A percentile compares a stretch with the other conserved stretches of the same genome.
These are phyloP conservation scores for Morone saxatilis DNA, from an alignment of 2,113 vertebrate species.

Conservation along the genomic window DNA sequence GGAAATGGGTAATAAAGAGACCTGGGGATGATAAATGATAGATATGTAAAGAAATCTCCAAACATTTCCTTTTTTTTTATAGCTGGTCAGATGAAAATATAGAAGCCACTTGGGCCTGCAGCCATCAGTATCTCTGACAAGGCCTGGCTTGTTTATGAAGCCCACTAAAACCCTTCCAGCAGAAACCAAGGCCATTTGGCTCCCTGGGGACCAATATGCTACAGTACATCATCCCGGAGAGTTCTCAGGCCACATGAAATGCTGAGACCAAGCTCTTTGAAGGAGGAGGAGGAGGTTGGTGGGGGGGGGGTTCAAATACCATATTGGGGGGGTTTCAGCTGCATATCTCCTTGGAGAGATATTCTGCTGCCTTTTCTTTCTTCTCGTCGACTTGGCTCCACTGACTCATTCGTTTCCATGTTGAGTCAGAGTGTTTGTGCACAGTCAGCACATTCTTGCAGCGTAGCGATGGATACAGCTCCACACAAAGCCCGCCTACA, in stretches of 20 bases:
- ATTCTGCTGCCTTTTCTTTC: constrained; percentile 57
- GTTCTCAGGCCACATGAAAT: constrained; percentile 68
- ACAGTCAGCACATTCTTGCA: constrained; percentile 80
- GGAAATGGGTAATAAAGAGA: constrained; percentile 75
- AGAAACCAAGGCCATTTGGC: constrained; percentile 59
- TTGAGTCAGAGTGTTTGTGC: constrained; percentile 79
- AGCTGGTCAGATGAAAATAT: constrained; percentile 62
- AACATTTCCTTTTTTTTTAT: constrained; percentile 66
- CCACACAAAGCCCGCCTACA: constrained; percentile 40
- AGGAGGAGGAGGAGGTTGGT: constrained; percentile 8
- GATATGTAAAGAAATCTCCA: constrained; percentile 74
- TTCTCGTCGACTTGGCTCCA: constrained; percentile 69
- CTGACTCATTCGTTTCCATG: constrained; percentile 76
- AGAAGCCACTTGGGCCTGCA: constrained; percentile 47
- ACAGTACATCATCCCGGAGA: constrained; percentile 70
- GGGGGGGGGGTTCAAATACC: constrained; percentile 48
- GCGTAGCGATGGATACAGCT: constrained; percentile 63
- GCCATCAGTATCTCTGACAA: constrained; percentile 68
- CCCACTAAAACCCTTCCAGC: constrained; percentile 58
- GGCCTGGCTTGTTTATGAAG: constrained; percentile 75
- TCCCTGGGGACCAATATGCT: constrained; percentile 64
- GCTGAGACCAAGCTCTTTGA: constrained; percentile 63
- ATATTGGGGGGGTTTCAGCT: constrained; percentile 39
- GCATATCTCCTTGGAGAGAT: constrained; percentile 72
- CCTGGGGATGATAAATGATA: constrained; percentile 67